Percentiles rank a stretch among this genome's conserved stretches.
Conservation (phyloP, 2,888 invertebrate genomes). For the Augiades crinisus region DNA sequence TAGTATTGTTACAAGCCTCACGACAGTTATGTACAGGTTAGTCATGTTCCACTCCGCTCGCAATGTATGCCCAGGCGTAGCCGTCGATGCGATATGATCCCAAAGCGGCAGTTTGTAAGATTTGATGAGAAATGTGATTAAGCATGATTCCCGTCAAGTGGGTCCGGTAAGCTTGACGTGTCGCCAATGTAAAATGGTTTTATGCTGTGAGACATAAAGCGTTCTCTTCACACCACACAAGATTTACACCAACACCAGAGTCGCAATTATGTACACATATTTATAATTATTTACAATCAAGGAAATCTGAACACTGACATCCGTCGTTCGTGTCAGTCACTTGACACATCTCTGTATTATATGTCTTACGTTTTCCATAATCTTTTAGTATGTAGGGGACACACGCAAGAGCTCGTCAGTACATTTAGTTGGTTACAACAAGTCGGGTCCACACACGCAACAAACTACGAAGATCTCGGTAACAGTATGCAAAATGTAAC, state of each 20-base stretch:
- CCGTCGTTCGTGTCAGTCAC: constrained; percentile 12
- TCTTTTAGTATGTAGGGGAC: constrained; percentile 30
- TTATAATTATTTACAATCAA: constrained; percentile 25
- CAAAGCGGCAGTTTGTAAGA: constrained; percentile 34
- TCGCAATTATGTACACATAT: constrained; percentile 37
- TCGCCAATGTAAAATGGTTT: constrained; percentile 40
- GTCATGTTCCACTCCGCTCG: constrained; percentile 31
- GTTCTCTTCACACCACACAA: constrained; percentile 45
- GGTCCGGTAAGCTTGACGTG: constrained; percentile 42
- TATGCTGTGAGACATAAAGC: constrained; percentile 48
- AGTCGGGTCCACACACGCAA: constrained; percentile 9
- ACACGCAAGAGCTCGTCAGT: constrained; percentile 32
- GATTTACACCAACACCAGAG: constrained; percentile 44
- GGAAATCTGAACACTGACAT: not conserved
- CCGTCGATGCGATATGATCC: constrained; percentile 29
- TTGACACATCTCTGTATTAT: not conserved
- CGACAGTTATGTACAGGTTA: constrained; percentile 43
- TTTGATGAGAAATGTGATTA: constrained; percentile 42
- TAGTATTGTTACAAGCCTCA: constrained; percentile 34
- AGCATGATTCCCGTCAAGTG: constrained; percentile 47
- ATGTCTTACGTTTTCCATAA: constrained; percentile 1
- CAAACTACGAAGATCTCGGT: not conserved
- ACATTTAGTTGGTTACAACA: constrained; percentile 42
- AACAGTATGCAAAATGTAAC: constrained; percentile 1
- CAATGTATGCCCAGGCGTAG: no score